Evolutionary conservation across 2,113 vertebrate genomes (phyloP), one percentile per base, ranked within the genome.

Genomic region (Takifugu bimaculatus): DNA sequence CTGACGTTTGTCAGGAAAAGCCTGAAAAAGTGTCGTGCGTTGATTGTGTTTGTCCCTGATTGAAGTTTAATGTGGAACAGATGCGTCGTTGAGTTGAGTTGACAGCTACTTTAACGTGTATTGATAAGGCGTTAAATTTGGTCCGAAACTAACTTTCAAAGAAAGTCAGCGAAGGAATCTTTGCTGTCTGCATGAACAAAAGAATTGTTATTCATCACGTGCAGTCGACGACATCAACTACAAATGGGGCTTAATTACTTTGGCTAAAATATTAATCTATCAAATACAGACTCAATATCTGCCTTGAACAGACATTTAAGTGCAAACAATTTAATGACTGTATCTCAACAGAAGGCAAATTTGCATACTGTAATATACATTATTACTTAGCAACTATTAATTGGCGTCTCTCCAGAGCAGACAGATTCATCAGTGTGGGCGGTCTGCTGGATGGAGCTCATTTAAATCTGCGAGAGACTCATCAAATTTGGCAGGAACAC

Each of bases 311-410:
- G 66, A 79, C 70, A 79, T 72, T 58, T 60, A 61, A 67, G 65
- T 76, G 57, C 65, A 74, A 39, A 14, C 51, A 63, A 20, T 72
- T 65, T 77, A 84, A 70, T 71, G 72, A 71, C 65, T 50, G 50
- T 60, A 60, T 73, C 63, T 68, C 62, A 69, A 74, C 35, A 20
- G 64, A 79, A 56, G 55, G 58, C 63, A 57, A 55, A 82, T 79
- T 72, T 74, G 75, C 73, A 79, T 77, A 69, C 44, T 62, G 60
- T 53, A 78, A 72, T 81, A 69, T 82, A 80, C 61, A 67, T 79
- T 82, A 77, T 88, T 77, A 82, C 77, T 77, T 57, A 64, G 65
- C 51, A 80, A 85, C 83, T 80, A 88, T 74, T 72, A 79, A 74
- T 59, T 80, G 84, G 79, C 79, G 29, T 48, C 35, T 32, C 14